Evolutionary conservation across 2,888 invertebrate genomes (phyloP).

Genomic region (Drosophila longiperda): DNA sequence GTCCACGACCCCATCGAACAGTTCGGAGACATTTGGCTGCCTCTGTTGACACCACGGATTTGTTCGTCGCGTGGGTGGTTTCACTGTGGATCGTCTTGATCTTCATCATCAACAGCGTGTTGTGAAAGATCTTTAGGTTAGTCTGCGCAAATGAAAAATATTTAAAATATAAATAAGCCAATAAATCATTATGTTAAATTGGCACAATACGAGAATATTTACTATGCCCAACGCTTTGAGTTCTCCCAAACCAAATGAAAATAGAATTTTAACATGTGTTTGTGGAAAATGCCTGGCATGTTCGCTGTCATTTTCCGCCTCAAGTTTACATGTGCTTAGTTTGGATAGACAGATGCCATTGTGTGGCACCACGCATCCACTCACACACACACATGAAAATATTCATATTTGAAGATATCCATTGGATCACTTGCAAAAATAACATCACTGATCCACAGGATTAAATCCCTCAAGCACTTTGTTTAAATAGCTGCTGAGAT

Average conservation of each 20-base stretch:
- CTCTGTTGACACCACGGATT: slow-evolving; percentile 51
- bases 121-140: slow-evolving; percentile 67
- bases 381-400: neutral
- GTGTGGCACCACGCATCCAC: slow-evolving; percentile 9
- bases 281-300: slow-evolving; percentile 72
- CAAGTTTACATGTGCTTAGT: slow-evolving; percentile 58
- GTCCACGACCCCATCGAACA: slow-evolving; percentile 51
- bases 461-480: slow-evolving; percentile 22
- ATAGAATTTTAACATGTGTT: slow-evolving; percentile 74
- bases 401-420: slow-evolving; percentile 8
- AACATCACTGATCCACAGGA: slow-evolving; percentile 43
- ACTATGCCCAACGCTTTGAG: slow-evolving; percentile 52
- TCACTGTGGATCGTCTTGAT: slow-evolving; percentile 32
- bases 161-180: slow-evolving; percentile 75
- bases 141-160: slow-evolving; percentile 59
- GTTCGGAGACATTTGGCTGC: slow-evolving; percentile 52
- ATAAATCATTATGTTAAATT: slow-evolving; percentile 79
- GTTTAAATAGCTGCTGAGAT: slow-evolving; percentile 12
- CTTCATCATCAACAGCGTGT: slow-evolving; percentile 34
- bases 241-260: slow-evolving; percentile 57
- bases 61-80: slow-evolving; percentile 50
- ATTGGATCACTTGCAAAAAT: slow-evolving; percentile 43
- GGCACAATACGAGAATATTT: slow-evolving; percentile 63
- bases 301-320: slow-evolving; percentile 66
- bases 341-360: slow-evolving; percentile 62